Percentiles rank a stretch among this genome's conserved stretches.
phyloP scores from a whole-genome alignment of 2,888 invertebrate genomes.

The Nowickia ferox region DNA sequence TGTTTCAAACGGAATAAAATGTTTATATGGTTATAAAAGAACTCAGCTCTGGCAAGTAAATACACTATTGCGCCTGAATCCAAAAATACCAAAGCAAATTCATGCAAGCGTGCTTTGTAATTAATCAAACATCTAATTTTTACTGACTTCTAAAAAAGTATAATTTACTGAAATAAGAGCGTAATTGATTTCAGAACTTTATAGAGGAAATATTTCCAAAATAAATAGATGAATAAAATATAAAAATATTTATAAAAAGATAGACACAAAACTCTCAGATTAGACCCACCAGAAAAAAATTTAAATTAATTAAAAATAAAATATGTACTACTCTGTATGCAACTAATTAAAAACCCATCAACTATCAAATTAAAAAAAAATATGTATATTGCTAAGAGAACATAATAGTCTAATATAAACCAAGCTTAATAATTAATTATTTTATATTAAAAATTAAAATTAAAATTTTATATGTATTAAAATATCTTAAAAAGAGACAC shows the following conservation, averaged over 20 bases:
- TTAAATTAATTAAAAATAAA: conserved; percentile 41
- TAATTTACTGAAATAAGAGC: neutral
- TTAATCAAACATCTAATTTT: conserved; percentile 6
- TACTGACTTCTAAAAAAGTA: neutral
- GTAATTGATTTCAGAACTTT: neutral
- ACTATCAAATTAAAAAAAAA: conserved; percentile 59
- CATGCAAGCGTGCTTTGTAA: conserved; percentile 12
- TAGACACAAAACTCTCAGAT: conserved; percentile 73
- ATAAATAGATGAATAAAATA: conserved; percentile 32
- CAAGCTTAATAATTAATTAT: conserved; percentile 60
- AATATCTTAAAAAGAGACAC: conserved; percentile 55
- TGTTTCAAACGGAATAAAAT: neutral
- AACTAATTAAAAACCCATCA: conserved; percentile 65
- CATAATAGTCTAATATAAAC: conserved; percentile 40
- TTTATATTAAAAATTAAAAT: conserved; percentile 60
- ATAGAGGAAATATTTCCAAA: conserved; percentile 60
- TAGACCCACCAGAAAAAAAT: conserved; percentile 74
- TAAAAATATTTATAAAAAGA: conserved; percentile 36
- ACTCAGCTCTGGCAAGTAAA: neutral
- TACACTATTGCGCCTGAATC: conserved; percentile 31
- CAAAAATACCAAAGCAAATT: neutral
- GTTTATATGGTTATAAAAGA: neutral
- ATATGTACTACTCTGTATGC: conserved; percentile 45
- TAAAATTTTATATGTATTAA: conserved; percentile 44
- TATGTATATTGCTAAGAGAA: conserved; percentile 51